phyloP scores from a whole-genome alignment of 2,113 vertebrate species.

The Bubalus kerabau region DNA sequence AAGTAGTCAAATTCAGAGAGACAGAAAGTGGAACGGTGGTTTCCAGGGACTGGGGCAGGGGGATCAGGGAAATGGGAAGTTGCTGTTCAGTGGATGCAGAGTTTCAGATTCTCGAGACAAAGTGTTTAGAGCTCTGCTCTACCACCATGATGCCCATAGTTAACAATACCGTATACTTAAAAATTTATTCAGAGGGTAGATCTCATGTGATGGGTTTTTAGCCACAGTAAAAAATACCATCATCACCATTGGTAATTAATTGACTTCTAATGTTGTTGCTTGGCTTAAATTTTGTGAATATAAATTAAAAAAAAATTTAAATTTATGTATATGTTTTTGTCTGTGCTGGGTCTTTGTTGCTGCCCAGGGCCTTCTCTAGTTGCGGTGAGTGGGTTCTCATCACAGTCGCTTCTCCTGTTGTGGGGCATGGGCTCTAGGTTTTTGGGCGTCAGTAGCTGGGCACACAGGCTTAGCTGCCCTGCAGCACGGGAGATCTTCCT shows the following conservation, averaged over 20 bases:
- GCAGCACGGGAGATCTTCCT: accelerated
- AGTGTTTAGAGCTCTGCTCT: not conserved
- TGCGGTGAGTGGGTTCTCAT: not conserved
- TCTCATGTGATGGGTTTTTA: not conserved
- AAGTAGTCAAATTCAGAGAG: not conserved
- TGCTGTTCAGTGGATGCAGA: not conserved
- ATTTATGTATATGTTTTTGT: not conserved
- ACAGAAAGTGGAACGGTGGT: not conserved
- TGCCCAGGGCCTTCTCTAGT: not conserved
- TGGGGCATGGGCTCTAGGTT: not conserved
- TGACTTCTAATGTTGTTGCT: not conserved
- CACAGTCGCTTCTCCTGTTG: not conserved
- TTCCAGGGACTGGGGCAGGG: not conserved
- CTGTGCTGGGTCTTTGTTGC: not conserved
- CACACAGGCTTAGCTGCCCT: not conserved
- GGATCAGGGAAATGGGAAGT: not conserved
- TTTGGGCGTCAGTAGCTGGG: not conserved
- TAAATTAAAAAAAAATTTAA: accelerated
- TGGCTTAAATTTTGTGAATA: not conserved
- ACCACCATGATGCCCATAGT: not conserved
- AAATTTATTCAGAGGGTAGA: not conserved
- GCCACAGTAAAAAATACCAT: not conserved
- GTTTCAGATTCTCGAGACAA: not conserved
- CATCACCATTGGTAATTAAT: not conserved
- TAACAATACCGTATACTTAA: not conserved